Evolutionary conservation across 2,888 invertebrate genomes (phyloP).

Genomic region (Muscina levida): DNA sequence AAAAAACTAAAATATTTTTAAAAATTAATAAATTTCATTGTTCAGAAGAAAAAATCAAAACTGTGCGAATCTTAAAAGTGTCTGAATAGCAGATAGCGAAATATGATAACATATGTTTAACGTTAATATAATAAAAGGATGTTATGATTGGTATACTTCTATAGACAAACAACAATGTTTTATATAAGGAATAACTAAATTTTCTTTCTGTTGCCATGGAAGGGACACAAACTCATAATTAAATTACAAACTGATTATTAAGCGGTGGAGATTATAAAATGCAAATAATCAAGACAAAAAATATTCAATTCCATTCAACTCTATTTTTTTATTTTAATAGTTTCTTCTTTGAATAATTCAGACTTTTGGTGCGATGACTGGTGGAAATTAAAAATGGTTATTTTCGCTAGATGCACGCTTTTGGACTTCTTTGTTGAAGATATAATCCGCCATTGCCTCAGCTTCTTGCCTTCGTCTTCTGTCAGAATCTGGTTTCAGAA

Average conservation of each 20-base stretch:
- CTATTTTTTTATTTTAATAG: not conserved
- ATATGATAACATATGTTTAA: too few species aligned
- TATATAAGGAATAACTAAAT: not conserved
- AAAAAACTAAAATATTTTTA: conserved; percentile 43
- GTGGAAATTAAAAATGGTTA: conserved; percentile 1
- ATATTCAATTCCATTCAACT: not conserved
- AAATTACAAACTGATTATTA: too few species aligned
- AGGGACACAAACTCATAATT: not conserved
- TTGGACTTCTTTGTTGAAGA: conserved; percentile 74
- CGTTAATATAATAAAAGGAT: not conserved
- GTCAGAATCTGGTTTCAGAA: conserved; percentile 73
- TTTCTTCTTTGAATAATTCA: not conserved
- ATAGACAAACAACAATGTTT: not conserved
- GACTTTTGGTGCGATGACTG: not conserved
- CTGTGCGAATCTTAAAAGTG: not conserved
- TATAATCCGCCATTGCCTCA: conserved; percentile 76
- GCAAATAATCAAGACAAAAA: not conserved
- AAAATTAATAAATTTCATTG: conserved; percentile 26
- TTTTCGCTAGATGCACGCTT: conserved; percentile 3
- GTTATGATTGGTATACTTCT: not conserved
- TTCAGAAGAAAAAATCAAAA: conserved; percentile 11
- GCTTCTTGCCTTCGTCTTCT: conserved; percentile 72
- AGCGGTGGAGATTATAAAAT: not conserved
- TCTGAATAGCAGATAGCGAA: too few species aligned
- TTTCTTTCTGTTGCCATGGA: not conserved